Percentiles rank a stretch among this genome's conserved stretches.
Conservation (phyloP, 1,140 invertebrate species). For the Drosophila lini region DNA sequence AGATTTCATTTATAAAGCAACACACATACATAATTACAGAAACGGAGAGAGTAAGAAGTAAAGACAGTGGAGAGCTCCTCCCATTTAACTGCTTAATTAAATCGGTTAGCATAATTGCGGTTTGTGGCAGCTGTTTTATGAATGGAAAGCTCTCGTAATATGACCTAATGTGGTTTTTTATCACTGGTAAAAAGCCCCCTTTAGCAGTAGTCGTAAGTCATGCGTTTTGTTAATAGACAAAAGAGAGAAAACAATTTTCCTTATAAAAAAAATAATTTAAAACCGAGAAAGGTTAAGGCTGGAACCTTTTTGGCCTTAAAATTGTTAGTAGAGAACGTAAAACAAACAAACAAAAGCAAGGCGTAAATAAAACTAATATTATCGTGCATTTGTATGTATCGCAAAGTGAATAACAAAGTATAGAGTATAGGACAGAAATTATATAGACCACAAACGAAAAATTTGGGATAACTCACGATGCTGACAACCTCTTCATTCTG, state of each 20-base stretch:
- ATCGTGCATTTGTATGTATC: slow-evolving; percentile 47
- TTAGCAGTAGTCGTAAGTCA: slow-evolving; percentile 39
- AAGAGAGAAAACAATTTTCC: slow-evolving; percentile 17
- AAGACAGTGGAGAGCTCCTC: slow-evolving; percentile 9
- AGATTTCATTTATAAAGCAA: slow-evolving; percentile 7
- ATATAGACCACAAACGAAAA: slow-evolving; percentile 45
- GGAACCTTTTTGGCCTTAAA: slow-evolving; percentile 37
- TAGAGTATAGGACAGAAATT: slow-evolving; percentile 38
- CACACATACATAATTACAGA: slow-evolving; percentile 22
- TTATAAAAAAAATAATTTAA: background rate
- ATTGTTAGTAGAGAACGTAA: slow-evolving; percentile 43
- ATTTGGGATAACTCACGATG: slow-evolving; percentile 77
- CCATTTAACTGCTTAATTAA: slow-evolving; percentile 54
- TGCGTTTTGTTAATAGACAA: slow-evolving; percentile 30
- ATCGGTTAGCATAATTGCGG: slow-evolving; percentile 46
- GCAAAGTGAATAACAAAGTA: slow-evolving; percentile 14
- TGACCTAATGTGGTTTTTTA: slow-evolving; percentile 29
- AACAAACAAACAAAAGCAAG: slow-evolving; percentile 28
- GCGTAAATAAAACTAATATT: slow-evolving; percentile 40
- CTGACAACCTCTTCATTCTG: slow-evolving; percentile 84
- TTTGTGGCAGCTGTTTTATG: slow-evolving; percentile 51
- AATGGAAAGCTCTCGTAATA: slow-evolving; percentile 48
- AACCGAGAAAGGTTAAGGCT: slow-evolving; percentile 40
- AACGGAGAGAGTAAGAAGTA: slow-evolving; percentile 22
- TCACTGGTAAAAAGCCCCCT: background rate